Percentiles rank a stretch among this genome's conserved stretches.
Conservation (phyloP, 1,140 invertebrate genomes). For the Sycophila sp. region DNA sequence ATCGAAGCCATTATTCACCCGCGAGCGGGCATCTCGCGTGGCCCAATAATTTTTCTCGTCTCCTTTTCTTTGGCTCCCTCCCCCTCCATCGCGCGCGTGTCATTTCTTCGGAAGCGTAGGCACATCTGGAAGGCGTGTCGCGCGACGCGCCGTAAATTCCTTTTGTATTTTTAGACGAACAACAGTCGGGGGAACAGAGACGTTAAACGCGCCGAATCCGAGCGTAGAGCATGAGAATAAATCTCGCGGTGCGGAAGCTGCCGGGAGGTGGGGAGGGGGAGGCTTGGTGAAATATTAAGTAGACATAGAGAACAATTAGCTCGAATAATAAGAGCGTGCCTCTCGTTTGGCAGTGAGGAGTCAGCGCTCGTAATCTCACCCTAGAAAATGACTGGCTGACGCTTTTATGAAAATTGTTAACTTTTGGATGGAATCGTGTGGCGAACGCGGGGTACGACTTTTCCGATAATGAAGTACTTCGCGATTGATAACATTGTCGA, state of each 20-base stretch:
- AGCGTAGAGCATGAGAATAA: neutral
- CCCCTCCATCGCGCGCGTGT: constrained; percentile 44
- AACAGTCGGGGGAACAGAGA: constrained; percentile 36
- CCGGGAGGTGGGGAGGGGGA: too few species aligned
- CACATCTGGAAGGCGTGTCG: constrained; percentile 51
- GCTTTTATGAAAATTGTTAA: too few species aligned
- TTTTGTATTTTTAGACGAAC: constrained; percentile 46
- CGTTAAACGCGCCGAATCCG: constrained; percentile 17
- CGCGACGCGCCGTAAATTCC: constrained; percentile 43
- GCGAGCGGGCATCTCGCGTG: neutral
- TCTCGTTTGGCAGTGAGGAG: neutral
- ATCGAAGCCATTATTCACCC: constrained; percentile 23
- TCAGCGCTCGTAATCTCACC: too few species aligned
- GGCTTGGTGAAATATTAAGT: constrained; percentile 33
- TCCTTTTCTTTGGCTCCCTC: constrained; percentile 50
- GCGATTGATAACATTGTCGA: too few species aligned
- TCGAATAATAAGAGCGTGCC: neutral
- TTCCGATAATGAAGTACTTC: too few species aligned
- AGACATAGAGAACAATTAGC: constrained; percentile 14
- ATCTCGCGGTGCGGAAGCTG: too few species aligned
- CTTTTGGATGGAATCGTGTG: too few species aligned
- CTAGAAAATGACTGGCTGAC: too few species aligned
- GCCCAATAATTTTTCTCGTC: constrained; percentile 44
- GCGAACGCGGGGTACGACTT: too few species aligned
- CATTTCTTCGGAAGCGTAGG: neutral